Percentiles rank a stretch among this genome's conserved stretches.
phyloP scores from a whole-genome alignment of 2,113 vertebrate species.

The Xenopus laevis region DNA sequence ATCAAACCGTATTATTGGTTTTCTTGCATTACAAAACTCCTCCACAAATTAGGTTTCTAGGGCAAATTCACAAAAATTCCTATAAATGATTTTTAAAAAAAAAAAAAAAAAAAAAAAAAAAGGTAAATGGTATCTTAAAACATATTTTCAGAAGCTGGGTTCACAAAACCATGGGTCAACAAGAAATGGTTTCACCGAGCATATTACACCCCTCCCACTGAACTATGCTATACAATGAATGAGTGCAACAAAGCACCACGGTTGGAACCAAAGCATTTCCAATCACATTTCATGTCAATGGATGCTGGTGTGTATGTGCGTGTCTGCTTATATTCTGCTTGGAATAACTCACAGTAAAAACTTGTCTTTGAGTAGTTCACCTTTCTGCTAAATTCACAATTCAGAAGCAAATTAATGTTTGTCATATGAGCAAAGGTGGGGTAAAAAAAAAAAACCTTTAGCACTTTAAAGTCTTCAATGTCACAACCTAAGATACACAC shows the following conservation, averaged over 20 bases:
- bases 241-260: background rate
- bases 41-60: too few species aligned
- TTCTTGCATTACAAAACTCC: too few species aligned
- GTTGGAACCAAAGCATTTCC: constrained; percentile 2
- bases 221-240: background rate
- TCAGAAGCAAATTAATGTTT: constrained; percentile 8
- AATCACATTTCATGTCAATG: background rate
- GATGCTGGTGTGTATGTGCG: background rate
- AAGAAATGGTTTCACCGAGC: background rate
- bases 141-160: too few species aligned
- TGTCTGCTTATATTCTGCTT: background rate
- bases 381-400: background rate
- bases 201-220: background rate
- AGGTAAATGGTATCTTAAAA: too few species aligned
- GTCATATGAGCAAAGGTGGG: constrained; percentile 19
- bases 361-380: constrained; percentile 19
- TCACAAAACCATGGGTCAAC: constrained; percentile 15
- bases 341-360: constrained; percentile 2
- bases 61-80: too few species aligned
- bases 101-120: too few species aligned
- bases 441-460: constrained; percentile 1
- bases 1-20: too few species aligned
- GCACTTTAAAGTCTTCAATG: constrained; percentile 37
- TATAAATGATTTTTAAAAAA: too few species aligned
- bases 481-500: constrained; percentile 8